Evolutionary conservation across 2,113 vertebrate genomes (phyloP).

Genomic region (Tylochromis polylepis): DNA sequence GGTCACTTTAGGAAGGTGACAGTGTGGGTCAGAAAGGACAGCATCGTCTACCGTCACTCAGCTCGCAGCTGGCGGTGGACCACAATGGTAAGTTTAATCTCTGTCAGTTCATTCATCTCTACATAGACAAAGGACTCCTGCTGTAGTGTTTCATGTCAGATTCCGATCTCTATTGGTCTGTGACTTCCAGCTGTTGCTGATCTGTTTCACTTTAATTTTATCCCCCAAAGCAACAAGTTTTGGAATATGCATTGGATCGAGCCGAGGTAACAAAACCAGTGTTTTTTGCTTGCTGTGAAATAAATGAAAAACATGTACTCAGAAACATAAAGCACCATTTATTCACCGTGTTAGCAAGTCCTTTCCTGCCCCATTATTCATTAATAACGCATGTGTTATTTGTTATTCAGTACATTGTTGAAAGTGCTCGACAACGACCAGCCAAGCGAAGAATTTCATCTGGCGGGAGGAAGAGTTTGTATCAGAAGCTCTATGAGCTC

Average conservation of each 20-base stretch:
- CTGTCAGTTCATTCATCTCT: background rate
- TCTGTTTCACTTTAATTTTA: background rate
- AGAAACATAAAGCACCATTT: background rate
- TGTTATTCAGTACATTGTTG: conserved; percentile 89
- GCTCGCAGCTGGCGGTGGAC: conserved; percentile 70
- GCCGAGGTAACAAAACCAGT: conserved; percentile 83
- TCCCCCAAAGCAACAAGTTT: conserved; percentile 86
- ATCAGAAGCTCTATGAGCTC: conserved; percentile 98
- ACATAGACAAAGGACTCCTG: background rate
- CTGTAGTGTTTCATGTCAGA: background rate
- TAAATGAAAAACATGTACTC: background rate
- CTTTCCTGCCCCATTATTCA: background rate
- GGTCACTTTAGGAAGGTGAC: conserved; percentile 73
- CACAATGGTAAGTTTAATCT: conserved; percentile 71
- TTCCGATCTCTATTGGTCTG: background rate
- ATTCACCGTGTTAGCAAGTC: background rate
- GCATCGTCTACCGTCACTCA: conserved; percentile 70
- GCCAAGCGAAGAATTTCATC: conserved; percentile 89
- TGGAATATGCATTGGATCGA: conserved; percentile 97
- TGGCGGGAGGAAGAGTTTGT: conserved; percentile 91
- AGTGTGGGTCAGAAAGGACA: conserved; percentile 72
- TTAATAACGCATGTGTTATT: background rate
- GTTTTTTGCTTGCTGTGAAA: background rate
- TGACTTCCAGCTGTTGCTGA: background rate
- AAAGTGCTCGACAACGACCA: conserved; percentile 95